Conservation (phyloP, 2,797 vertebrate genomes). For the Leptodactylus fallax region DNA sequence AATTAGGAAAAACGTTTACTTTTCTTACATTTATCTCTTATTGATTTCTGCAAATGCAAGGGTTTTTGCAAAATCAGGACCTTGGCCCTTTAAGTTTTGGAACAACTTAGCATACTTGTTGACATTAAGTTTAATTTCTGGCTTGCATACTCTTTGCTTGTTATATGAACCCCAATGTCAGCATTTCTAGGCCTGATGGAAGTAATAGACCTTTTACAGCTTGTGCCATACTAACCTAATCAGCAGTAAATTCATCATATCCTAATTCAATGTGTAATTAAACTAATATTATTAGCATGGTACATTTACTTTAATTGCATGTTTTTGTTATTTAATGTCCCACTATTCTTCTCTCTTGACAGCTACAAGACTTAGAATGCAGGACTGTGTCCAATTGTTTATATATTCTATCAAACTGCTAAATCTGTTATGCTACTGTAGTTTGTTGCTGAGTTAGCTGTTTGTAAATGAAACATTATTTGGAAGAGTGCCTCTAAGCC, state of each 20-base stretch:
- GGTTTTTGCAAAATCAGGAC: too few relatives aligned
- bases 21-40: too few relatives aligned
- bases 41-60: too few relatives aligned
- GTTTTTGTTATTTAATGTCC: constrained; percentile 44
- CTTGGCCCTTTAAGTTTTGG: not conserved
- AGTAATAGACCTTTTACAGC: not conserved
- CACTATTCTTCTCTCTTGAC: constrained; percentile 33
- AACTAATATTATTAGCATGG: constrained; percentile 34
- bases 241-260: constrained; percentile 29
- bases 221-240: not conserved
- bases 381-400: constrained; percentile 58
- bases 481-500: constrained; percentile 60
- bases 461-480: constrained; percentile 63
- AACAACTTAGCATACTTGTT: not conserved
- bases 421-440: constrained; percentile 53
- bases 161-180: not conserved
- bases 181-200: not conserved
- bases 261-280: constrained; percentile 20
- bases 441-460: constrained; percentile 58
- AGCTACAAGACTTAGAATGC: constrained; percentile 38
- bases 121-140: not conserved
- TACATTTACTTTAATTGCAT: constrained; percentile 49
- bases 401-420: constrained; percentile 52
- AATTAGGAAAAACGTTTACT: not conserved
- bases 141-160: not conserved